Percentiles rank a stretch among this genome's conserved stretches.
Conservation (phyloP, 2,113 vertebrate genomes). For the Poecilia latipinna region DNA sequence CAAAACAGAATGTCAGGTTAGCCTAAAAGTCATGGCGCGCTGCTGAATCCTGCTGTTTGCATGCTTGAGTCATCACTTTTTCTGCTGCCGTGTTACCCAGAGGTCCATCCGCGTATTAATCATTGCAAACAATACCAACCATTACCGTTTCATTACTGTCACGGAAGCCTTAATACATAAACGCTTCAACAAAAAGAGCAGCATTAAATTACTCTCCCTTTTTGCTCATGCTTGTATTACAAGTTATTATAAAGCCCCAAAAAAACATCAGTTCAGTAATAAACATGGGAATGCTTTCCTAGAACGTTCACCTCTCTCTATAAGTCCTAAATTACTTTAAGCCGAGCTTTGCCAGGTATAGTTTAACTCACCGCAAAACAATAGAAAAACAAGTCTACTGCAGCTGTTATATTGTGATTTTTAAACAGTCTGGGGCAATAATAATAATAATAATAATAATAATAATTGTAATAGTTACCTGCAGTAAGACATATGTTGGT, state of each 20-base stretch:
- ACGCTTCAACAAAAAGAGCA: background rate
- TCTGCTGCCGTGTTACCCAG: background rate
- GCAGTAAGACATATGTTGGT: background rate
- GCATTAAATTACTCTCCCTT: background rate
- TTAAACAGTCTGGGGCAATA: background rate
- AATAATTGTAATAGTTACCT: too few relatives aligned
- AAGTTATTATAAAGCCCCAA: background rate
- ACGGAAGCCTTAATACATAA: background rate
- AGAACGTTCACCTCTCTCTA: background rate
- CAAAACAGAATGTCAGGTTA: conserved; percentile 38
- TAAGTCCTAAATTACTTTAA: background rate
- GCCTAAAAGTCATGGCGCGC: background rate
- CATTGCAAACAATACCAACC: conserved; percentile 14
- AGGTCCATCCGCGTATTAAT: conserved; percentile 25
- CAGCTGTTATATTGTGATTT: background rate
- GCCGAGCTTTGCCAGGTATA: background rate
- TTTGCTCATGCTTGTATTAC: background rate
- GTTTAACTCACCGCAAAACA: background rate
- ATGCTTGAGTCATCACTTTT: conserved; percentile 37
- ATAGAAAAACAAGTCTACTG: background rate
- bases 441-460: background rate
- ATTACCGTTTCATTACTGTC: background rate
- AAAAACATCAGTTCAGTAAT: background rate
- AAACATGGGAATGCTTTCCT: background rate
- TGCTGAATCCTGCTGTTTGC: conserved; percentile 18